phyloP scores from a whole-genome alignment of 2,797 vertebrate genomes.

The Remorina albescens region DNA sequence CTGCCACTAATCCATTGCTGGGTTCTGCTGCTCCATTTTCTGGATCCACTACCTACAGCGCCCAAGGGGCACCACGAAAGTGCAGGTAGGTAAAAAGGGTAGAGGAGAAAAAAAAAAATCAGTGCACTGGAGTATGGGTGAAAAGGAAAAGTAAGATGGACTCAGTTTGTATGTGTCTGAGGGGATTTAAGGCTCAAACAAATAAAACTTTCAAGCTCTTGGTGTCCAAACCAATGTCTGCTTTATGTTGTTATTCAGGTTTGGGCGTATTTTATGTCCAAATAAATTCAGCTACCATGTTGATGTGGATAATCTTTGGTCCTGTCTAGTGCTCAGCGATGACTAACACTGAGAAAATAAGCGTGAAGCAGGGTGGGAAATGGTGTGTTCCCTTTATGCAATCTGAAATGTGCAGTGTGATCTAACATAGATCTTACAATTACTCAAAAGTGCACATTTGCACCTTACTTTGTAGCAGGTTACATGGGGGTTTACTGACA shows the following conservation, averaged over 20 bases:
- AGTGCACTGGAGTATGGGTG: constrained; percentile 7
- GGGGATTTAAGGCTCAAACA: not conserved
- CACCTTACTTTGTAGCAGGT: constrained; percentile 42
- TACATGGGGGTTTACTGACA: constrained; percentile 50
- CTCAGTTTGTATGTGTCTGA: constrained; percentile 3
- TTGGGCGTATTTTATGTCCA: constrained; percentile 16
- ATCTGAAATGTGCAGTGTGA: not conserved
- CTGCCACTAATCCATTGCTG: constrained; percentile 68
- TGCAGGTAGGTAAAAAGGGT: constrained; percentile 38
- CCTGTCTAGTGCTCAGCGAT: constrained; percentile 7
- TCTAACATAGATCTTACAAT: constrained; percentile 28
- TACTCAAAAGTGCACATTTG: constrained; percentile 39
- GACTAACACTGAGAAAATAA: constrained; percentile 19
- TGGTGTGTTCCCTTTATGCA: not conserved
- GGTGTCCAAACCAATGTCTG: constrained; percentile 3
- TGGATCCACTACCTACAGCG: constrained; percentile 47
- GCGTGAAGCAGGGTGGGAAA: constrained; percentile 9
- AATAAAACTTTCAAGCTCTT: constrained; percentile 2
- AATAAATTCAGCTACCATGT: constrained; percentile 18
- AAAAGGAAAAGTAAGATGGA: not conserved
- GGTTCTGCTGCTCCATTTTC: constrained; percentile 64
- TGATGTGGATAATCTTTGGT: constrained; percentile 15
- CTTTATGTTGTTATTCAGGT: not conserved
- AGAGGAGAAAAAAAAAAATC: constrained; percentile 25
- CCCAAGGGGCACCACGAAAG: constrained; percentile 27